Evolutionary conservation across 2,113 vertebrate genomes (phyloP).

Genomic region (Epinephelus moara): DNA sequence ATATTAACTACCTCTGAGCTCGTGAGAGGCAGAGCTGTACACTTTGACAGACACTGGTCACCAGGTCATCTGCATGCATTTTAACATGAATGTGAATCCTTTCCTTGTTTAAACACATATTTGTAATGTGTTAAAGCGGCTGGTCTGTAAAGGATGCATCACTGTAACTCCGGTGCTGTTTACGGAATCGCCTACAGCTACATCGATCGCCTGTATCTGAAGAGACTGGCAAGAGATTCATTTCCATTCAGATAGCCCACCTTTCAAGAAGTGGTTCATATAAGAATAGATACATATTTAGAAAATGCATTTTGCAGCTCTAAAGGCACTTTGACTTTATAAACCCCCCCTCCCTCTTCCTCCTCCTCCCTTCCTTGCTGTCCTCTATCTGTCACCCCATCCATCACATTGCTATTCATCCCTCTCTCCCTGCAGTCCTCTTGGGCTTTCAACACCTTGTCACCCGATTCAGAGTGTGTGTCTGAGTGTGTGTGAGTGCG

Average conservation of each 20-base stretch:
- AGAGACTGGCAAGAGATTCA: neutral
- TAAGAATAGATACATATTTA: constrained; percentile 15
- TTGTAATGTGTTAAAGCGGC: neutral
- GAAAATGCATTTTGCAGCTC: constrained; percentile 11
- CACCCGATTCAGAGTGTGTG: constrained; percentile 27
- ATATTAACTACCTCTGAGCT: neutral
- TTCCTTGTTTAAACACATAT: neutral
- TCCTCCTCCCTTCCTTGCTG: constrained; percentile 14
- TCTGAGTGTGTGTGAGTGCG: constrained; percentile 33
- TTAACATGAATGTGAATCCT: neutral
- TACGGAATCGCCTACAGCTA: neutral
- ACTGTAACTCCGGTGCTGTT: too few species aligned
- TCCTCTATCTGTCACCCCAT: constrained; percentile 75
- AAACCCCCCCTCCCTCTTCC: neutral
- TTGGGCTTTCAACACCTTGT: constrained; percentile 67
- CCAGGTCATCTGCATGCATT: neutral
- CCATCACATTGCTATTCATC: constrained; percentile 70
- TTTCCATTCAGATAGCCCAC: neutral
- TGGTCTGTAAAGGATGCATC: neutral
- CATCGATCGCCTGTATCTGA: neutral
- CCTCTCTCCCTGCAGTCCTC: constrained; percentile 39
- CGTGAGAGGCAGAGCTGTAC: neutral
- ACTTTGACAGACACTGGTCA: neutral
- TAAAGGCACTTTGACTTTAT: constrained; percentile 25
- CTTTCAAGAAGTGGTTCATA: neutral